Evolutionary conservation across 2,888 invertebrate genomes (phyloP).

Genomic region (Mythimna ferrago): DNA sequence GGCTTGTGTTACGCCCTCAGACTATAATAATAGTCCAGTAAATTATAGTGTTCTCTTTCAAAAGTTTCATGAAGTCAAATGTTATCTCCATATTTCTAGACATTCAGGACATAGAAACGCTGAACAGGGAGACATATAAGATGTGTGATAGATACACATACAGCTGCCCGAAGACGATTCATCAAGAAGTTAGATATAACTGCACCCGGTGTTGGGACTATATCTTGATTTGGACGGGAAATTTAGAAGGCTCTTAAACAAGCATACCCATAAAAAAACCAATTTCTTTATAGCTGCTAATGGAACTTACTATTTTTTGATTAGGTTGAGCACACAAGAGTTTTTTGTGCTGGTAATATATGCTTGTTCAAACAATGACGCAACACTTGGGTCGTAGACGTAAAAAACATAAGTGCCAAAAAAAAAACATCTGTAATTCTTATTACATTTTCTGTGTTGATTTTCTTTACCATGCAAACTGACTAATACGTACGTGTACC

Average conservation of each 20-base stretch:
- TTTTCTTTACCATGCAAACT: not conserved
- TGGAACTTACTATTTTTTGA: slow-evolving; percentile 58
- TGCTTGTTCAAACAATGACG: not conserved
- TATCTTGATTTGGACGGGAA: slow-evolving; percentile 57
- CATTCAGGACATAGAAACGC: slow-evolving; percentile 61
- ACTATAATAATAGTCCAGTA: not conserved
- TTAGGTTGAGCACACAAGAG: not conserved
- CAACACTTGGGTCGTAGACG: not conserved
- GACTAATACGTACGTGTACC: not conserved
- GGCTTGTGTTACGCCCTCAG: too few relatives aligned
- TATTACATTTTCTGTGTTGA: not conserved
- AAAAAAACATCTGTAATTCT: not conserved
- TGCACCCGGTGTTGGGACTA: slow-evolving; percentile 67
- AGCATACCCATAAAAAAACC: slow-evolving; percentile 65
- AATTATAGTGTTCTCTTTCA: not conserved
- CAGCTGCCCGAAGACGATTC: slow-evolving; percentile 42
- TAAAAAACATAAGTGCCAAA: not conserved
- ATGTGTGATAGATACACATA: slow-evolving; percentile 69
- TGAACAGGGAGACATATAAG: slow-evolving; percentile 64
- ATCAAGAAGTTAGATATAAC: slow-evolving; percentile 66
- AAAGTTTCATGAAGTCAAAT: slow-evolving; percentile 1
- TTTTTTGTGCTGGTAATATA: not conserved
- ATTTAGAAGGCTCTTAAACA: slow-evolving; percentile 50
- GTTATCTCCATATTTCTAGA: slow-evolving; percentile 31
- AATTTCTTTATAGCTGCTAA: slow-evolving; percentile 46